These are phyloP conservation scores for Petaurus breviceps DNA, from an alignment of 2,113 vertebrate genomes.

Conservation along the genomic window DNA sequence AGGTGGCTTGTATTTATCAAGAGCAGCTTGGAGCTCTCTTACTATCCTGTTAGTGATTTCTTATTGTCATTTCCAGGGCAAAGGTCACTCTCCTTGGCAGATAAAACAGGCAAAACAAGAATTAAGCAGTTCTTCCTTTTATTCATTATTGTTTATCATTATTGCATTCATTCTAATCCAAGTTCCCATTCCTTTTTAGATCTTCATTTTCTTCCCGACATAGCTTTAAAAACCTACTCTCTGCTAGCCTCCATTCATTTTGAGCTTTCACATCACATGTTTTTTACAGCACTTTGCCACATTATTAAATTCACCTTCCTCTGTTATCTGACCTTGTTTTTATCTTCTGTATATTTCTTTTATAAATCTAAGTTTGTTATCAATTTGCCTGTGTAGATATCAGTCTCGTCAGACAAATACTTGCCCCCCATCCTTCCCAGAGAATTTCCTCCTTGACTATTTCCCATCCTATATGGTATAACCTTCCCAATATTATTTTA, in stretches of 20 bases:
- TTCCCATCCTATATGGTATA: not conserved
- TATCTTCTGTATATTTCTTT: not conserved
- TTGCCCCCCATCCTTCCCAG: not conserved
- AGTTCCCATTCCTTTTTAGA: not conserved
- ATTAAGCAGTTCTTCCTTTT: not conserved
- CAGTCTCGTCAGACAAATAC: not conserved
- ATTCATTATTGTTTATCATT: not conserved
- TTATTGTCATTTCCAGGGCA: not conserved
- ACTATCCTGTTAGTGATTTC: not conserved
- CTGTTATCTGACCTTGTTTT: not conserved
- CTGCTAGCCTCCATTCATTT: not conserved
- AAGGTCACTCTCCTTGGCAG: not conserved
- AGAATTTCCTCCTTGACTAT: not conserved
- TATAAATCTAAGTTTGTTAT: not conserved
- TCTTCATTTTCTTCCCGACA: not conserved
- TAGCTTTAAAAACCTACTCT: not conserved
- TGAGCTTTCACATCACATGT: not conserved
- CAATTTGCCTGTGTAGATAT: not conserved
- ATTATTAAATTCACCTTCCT: not conserved
- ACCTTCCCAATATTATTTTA: not conserved
- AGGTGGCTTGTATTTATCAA: not conserved
- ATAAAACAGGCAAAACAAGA: not conserved
- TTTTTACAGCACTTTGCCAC: not conserved
- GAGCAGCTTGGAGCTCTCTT: too few relatives aligned
- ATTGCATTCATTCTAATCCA: not conserved